These are phyloP conservation scores for Danaus melanippus DNA, from an alignment of 1,140 invertebrate genomes.

Conservation along the genomic window DNA sequence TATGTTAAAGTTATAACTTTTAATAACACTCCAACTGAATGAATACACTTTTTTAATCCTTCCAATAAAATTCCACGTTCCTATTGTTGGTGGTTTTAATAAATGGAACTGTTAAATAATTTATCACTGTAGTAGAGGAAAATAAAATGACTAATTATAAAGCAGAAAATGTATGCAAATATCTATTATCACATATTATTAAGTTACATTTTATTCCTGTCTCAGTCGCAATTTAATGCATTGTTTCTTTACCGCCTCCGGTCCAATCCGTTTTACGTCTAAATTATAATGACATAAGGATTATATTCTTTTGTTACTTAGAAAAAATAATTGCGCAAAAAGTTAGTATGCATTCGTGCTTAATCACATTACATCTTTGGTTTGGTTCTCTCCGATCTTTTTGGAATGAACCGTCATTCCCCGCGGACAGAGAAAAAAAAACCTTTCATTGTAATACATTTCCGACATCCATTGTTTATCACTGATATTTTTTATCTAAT, in stretches of 20 bases:
- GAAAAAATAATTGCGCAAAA: constrained; percentile 15
- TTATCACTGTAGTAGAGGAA: too few species aligned
- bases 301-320: constrained; percentile 6
- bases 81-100: too few species aligned
- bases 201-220: constrained; percentile 10
- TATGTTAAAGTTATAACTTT: too few species aligned
- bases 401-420: constrained; percentile 27
- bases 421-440: constrained; percentile 19
- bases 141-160: too few species aligned
- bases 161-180: neutral
- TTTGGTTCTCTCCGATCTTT: constrained; percentile 37
- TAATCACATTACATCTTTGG: constrained; percentile 39
- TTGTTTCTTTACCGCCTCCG: constrained; percentile 1
- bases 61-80: too few species aligned
- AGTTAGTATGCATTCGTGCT: constrained; percentile 23
- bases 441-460: constrained; percentile 17
- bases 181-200: constrained; percentile 7
- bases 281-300: constrained; percentile 1
- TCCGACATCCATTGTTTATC: constrained; percentile 21
- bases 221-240: constrained; percentile 11
- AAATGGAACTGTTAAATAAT: too few species aligned
- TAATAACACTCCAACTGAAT: too few species aligned
- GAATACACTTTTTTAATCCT: too few species aligned
- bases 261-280: constrained; percentile 4
- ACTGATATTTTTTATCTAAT: constrained; percentile 23